Evolutionary conservation across 2,113 vertebrate species (phyloP).

Genomic region (Nyctereutes procyonoides): DNA sequence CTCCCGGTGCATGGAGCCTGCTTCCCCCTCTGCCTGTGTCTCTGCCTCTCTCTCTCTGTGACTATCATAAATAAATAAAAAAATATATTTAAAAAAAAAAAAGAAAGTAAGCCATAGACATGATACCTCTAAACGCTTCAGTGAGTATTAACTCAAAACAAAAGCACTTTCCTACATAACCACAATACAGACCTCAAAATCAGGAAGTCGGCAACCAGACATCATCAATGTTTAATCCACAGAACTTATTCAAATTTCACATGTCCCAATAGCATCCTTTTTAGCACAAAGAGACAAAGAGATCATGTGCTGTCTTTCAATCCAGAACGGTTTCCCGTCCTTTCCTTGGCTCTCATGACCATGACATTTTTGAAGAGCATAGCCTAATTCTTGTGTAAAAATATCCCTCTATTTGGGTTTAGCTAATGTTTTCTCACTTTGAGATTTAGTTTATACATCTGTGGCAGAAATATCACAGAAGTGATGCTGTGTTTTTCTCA

Average conservation of each 20-base stretch:
- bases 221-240: background rate
- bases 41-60: too few relatives aligned
- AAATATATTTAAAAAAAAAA: too few relatives aligned
- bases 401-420: background rate
- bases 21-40: too few relatives aligned
- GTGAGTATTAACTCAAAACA: slow-evolving; percentile 1
- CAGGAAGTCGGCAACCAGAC: background rate
- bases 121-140: background rate
- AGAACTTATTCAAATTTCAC: background rate
- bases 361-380: background rate
- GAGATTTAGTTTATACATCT: background rate
- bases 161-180: background rate
- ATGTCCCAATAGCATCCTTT: background rate
- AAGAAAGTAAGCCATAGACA: background rate
- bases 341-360: background rate
- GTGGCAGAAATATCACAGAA: background rate
- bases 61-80: too few relatives aligned
- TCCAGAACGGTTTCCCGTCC: background rate
- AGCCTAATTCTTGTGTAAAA: background rate
- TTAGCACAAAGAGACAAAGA: slow-evolving; percentile 1
- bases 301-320: background rate
- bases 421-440: background rate
- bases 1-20: too few relatives aligned
- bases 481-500: background rate
- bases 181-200: background rate